These are phyloP conservation scores for Dryobates pubescens DNA, from an alignment of 2,797 vertebrate genomes.

Conservation along the genomic window DNA sequence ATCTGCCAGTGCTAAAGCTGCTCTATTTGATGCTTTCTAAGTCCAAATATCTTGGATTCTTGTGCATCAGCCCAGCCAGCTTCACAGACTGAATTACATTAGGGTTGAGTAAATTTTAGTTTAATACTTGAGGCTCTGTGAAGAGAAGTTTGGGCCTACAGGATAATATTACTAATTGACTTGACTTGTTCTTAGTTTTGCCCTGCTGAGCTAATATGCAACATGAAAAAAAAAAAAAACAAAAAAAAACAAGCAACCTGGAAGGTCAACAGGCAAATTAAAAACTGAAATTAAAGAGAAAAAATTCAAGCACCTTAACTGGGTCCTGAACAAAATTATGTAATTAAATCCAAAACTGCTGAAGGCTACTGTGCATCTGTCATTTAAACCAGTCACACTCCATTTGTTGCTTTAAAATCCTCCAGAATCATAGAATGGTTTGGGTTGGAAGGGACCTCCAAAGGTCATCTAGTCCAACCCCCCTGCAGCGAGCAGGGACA, in stretches of 20 bases:
- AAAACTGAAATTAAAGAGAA: not conserved
- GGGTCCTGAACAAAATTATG: not conserved
- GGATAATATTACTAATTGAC: not conserved
- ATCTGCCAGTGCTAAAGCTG: not conserved
- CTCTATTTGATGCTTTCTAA: not conserved
- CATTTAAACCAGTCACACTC: not conserved
- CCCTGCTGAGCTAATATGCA: not conserved
- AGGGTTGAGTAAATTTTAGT: not conserved
- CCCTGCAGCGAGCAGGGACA: too few relatives aligned
- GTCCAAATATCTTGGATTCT: not conserved
- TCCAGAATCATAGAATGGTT: not conserved
- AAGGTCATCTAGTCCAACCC: too few relatives aligned
- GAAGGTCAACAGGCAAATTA: not conserved
- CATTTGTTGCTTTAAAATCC: not conserved
- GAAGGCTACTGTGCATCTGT: not conserved
- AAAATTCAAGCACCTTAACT: not conserved
- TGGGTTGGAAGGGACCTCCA: too few relatives aligned
- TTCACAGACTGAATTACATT: not conserved
- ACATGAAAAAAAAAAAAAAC: not conserved
- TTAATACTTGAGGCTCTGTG: not conserved
- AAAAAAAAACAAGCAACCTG: not conserved
- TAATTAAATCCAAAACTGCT: not conserved
- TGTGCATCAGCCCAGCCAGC: not conserved
- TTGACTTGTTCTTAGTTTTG: not conserved
- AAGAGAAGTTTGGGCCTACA: not conserved